Conservation (phyloP, 2,113 vertebrate species). For the Chroicocephalus ridibundus region DNA sequence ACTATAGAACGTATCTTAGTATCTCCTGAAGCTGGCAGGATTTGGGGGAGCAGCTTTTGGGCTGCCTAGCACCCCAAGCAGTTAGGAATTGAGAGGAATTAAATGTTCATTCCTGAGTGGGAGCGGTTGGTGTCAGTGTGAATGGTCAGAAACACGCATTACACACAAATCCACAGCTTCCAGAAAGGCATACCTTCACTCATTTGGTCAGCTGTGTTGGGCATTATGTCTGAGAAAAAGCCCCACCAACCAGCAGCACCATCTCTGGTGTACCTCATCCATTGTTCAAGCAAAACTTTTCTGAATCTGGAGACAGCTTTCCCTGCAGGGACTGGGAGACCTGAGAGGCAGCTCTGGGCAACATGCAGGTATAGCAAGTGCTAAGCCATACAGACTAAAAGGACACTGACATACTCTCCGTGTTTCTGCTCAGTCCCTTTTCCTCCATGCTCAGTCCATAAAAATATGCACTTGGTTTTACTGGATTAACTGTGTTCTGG, state of each 20-base stretch:
- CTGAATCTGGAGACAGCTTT: not conserved
- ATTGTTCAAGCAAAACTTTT: not conserved
- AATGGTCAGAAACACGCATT: not conserved
- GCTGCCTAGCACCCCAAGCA: not conserved
- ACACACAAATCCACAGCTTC: not conserved
- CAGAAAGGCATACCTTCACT: not conserved
- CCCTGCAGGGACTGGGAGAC: not conserved
- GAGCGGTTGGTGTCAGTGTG: not conserved
- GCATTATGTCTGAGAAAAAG: not conserved
- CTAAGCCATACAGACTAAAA: not conserved
- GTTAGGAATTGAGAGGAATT: not conserved
- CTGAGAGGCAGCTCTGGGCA: not conserved
- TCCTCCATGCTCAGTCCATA: not conserved
- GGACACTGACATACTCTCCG: not conserved
- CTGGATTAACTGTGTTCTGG: not conserved
- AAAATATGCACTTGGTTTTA: not conserved
- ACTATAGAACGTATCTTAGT: not conserved
- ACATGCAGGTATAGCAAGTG: not conserved
- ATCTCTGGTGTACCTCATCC: fast-evolving
- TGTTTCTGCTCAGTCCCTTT: not conserved
- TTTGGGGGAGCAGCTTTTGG: not conserved
- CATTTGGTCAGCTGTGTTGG: not conserved
- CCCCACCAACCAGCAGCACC: not conserved
- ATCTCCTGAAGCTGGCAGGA: not conserved
- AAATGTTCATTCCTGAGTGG: not conserved